phyloP scores from a whole-genome alignment of 23 tunicate species.

The Trididemnum miniatum region DNA sequence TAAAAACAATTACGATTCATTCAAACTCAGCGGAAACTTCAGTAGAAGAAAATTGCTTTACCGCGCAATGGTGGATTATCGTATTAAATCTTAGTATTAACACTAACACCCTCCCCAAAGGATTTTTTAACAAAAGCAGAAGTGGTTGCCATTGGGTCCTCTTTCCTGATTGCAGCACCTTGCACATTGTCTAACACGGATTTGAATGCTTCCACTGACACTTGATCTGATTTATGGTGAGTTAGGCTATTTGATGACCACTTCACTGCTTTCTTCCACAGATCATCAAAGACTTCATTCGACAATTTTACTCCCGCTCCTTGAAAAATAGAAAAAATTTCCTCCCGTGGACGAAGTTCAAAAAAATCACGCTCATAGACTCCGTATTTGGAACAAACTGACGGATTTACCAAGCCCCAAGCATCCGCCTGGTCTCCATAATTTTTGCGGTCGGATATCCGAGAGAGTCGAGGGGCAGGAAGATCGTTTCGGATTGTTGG shows the following conservation, averaged over 20 bases:
- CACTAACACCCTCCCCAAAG: too few relatives aligned
- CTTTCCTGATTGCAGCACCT: conserved; percentile 15
- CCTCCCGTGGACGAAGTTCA: conserved; percentile 61
- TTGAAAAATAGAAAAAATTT: conserved; percentile 46
- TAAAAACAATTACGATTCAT: too few relatives aligned
- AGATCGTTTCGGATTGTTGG: conserved; percentile 86
- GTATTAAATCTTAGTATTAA: too few relatives aligned
- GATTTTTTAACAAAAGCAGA: too few relatives aligned
- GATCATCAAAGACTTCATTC: conserved; percentile 57
- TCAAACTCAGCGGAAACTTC: too few relatives aligned
- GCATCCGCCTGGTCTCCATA: conserved; percentile 90
- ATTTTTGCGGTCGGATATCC: conserved; percentile 72
- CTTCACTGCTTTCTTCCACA: conserved; percentile 63
- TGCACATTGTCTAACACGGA: conserved; percentile 43
- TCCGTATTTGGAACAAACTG: conserved; percentile 67
- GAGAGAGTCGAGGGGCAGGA: conserved; percentile 77
- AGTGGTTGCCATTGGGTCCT: background rate
- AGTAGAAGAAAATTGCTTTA: too few relatives aligned
- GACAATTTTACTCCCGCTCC: conserved; percentile 47
- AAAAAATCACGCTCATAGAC: conserved; percentile 84
- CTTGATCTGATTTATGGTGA: conserved; percentile 8
- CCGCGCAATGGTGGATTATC: too few relatives aligned
- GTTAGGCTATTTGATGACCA: background rate
- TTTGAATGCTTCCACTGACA: conserved; percentile 80
- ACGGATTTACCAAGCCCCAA: conserved; percentile 71